phyloP scores from a whole-genome alignment of 2,797 vertebrate species.

The Aeoliscus strigatus region DNA sequence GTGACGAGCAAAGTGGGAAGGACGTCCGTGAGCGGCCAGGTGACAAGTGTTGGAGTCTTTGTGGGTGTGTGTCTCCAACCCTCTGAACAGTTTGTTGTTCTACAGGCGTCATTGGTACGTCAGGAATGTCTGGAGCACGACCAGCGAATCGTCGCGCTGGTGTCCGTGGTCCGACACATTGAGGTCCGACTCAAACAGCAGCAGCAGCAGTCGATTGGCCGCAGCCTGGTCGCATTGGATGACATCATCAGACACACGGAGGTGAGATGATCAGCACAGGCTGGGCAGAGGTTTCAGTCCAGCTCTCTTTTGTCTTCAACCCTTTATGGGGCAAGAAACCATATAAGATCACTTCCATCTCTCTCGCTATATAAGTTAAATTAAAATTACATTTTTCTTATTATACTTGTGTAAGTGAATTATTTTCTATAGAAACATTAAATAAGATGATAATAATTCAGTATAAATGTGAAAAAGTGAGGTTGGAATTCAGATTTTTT shows the following conservation, averaged over 20 bases:
- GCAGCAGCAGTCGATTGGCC: conserved; percentile 76
- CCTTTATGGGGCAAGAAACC: too few species aligned
- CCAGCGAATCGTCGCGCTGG: conserved; percentile 82
- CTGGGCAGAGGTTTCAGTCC: too few species aligned
- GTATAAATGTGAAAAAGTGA: too few species aligned
- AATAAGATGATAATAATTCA: too few species aligned
- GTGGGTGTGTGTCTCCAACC: too few species aligned
- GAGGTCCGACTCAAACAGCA: conserved; percentile 86
- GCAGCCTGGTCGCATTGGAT: conserved; percentile 72
- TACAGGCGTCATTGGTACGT: conserved; percentile 71
- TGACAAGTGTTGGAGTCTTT: conserved; percentile 22
- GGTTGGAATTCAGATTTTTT: too few species aligned
- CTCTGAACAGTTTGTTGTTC: neutral
- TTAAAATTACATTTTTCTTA: too few species aligned
- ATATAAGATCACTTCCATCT: too few species aligned
- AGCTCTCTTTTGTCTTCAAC: too few species aligned
- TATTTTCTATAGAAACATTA: too few species aligned
- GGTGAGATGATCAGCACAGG: conserved; percentile 67
- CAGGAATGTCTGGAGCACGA: conserved; percentile 88
- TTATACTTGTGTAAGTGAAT: too few species aligned
- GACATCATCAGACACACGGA: conserved; percentile 82
- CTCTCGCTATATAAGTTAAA: too few species aligned
- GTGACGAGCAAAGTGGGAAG: conserved; percentile 22
- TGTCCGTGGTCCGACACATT: conserved; percentile 85
- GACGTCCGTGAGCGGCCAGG: conserved; percentile 51